Evolutionary conservation across 2,113 vertebrate genomes (phyloP).

Genomic region (Nymphicus hollandicus): DNA sequence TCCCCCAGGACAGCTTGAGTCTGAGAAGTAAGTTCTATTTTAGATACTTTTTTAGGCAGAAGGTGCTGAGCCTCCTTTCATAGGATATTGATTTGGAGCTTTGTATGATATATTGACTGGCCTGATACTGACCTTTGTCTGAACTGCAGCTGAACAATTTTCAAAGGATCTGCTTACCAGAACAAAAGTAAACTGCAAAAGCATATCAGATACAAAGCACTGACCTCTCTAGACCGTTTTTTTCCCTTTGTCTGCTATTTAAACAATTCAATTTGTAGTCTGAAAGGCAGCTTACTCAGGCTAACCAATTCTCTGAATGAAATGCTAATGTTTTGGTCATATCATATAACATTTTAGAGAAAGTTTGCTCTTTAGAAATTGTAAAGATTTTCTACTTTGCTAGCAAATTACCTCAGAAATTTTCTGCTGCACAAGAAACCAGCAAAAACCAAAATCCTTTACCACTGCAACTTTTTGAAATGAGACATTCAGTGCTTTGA

Average conservation of each 20-base stretch:
- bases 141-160: conserved; percentile 29
- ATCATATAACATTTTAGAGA: neutral
- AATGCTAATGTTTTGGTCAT: neutral
- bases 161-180: conserved; percentile 11
- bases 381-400: neutral
- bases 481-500: neutral
- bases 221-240: neutral
- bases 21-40: neutral
- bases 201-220: conserved; percentile 4
- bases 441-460: neutral
- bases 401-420: neutral
- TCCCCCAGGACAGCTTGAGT: neutral
- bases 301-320: neutral
- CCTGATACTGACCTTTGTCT: neutral
- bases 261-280: neutral
- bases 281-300: neutral
- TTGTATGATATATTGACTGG: neutral
- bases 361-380: neutral
- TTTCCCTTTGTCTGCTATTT: neutral
- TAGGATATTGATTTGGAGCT: neutral
- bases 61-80: neutral
- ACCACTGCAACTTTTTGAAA: neutral
- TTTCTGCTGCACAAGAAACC: neutral
- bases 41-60: neutral
- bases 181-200: conserved; percentile 40